A percentile compares a stretch with the other conserved stretches of the same genome.
Evolutionary conservation across 2,113 vertebrate species (phyloP).

Genomic region (Morone saxatilis): DNA sequence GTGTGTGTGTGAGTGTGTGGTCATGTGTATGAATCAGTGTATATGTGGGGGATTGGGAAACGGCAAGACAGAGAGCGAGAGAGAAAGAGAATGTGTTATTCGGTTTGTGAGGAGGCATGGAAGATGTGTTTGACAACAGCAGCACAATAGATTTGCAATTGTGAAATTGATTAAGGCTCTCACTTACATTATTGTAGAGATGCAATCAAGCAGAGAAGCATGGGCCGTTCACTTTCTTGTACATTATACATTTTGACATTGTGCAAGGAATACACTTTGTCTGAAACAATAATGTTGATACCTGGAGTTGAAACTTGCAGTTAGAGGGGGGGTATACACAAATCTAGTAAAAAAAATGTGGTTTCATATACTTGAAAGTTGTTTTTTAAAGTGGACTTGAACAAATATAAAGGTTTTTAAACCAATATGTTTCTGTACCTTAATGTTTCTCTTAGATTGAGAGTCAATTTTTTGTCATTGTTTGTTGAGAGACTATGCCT

Average conservation of each 20-base stretch:
- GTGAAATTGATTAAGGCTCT: constrained; percentile 36
- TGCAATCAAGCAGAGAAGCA: background rate
- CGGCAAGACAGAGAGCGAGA: background rate
- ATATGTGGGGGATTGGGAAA: background rate
- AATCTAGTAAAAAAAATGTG: too few species aligned
- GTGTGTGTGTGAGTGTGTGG: constrained; percentile 38
- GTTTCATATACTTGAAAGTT: too few species aligned
- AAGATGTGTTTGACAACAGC: constrained; percentile 25
- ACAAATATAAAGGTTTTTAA: background rate
- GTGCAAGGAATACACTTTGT: background rate
- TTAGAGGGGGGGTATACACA: too few species aligned
- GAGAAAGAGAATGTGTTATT: background rate
- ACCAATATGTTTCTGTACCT: background rate
- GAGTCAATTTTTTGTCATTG: background rate
- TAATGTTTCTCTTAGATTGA: background rate
- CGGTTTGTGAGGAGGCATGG: constrained; percentile 20
- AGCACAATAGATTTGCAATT: background rate
- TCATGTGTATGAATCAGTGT: constrained; percentile 40
- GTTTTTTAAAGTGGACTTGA: too few species aligned
- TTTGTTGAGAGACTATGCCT: background rate
- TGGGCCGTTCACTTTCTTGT: background rate
- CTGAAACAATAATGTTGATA: background rate
- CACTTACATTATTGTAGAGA: constrained; percentile 23
- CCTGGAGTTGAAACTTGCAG: too few species aligned
- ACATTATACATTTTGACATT: background rate